phyloP scores from a whole-genome alignment of 1,140 invertebrate genomes.

The Acromyrmex heyeri region DNA sequence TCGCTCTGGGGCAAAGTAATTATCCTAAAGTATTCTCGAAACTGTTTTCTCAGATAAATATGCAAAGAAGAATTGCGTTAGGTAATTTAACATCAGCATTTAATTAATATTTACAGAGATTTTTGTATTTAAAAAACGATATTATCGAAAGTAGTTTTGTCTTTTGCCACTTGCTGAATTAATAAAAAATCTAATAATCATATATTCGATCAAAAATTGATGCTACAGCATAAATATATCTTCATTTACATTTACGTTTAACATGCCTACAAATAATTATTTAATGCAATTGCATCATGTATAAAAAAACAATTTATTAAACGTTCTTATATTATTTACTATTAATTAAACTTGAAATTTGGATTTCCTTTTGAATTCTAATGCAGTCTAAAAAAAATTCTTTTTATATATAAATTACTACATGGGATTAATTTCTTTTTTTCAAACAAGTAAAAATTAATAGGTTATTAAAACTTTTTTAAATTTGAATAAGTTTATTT shows the following conservation, averaged over 20 bases:
- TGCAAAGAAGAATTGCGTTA: constrained; percentile 47
- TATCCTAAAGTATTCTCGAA: constrained; percentile 49
- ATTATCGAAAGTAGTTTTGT: constrained; percentile 20
- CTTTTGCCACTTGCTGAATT: not conserved
- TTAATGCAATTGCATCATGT: not conserved
- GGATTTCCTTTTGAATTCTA: no score
- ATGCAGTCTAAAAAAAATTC: no score
- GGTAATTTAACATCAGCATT: constrained; percentile 41
- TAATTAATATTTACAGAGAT: constrained; percentile 55
- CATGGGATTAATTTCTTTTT: no score
- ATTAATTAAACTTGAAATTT: not conserved
- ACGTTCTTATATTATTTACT: not conserved
- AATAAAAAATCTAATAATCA: not conserved
- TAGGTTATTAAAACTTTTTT: not conserved
- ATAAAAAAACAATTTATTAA: not conserved
- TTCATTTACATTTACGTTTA: not conserved
- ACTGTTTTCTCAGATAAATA: constrained; percentile 70
- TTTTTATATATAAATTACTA: no score
- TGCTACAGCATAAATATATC: not conserved
- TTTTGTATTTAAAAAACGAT: not conserved
- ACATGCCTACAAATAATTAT: not conserved
- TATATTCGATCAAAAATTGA: not conserved
- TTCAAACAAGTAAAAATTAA: not conserved
- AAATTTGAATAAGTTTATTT: not conserved
- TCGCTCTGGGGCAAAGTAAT: constrained; percentile 63